Percentiles rank a stretch among this genome's conserved stretches.
phyloP scores from a whole-genome alignment of 1,140 invertebrate genomes.

The Drosophila parabipectinata region DNA sequence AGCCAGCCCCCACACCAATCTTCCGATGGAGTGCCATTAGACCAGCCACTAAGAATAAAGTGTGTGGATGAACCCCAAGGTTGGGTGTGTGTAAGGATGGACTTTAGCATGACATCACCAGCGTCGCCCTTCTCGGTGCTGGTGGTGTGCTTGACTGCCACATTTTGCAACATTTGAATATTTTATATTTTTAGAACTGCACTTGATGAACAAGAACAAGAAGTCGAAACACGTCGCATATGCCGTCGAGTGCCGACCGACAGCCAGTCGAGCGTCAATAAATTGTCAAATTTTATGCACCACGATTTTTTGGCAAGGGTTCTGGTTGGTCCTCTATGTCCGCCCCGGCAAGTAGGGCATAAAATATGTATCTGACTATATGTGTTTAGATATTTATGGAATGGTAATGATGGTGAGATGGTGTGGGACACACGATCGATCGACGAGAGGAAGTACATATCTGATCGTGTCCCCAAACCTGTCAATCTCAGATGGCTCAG shows the following conservation, averaged over 20 bases:
- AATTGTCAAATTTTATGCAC: conserved; percentile 83
- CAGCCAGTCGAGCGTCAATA: conserved; percentile 72
- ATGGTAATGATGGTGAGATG: neutral
- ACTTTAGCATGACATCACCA: conserved; percentile 35
- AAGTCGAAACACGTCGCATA: conserved; percentile 15
- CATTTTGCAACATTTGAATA: conserved; percentile 67
- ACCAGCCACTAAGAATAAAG: conserved; percentile 39
- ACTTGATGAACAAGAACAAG: conserved; percentile 34
- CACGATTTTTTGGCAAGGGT: conserved; percentile 68
- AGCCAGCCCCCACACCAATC: conserved; percentile 43
- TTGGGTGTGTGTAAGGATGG: conserved; percentile 36
- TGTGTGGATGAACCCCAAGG: conserved; percentile 41
- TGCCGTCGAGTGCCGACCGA: conserved; percentile 30
- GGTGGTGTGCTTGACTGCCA: conserved; percentile 27
- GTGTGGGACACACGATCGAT: neutral
- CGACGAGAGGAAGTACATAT: conserved; percentile 4
- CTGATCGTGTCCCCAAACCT: conserved; percentile 52
- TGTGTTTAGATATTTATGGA: conserved; percentile 22
- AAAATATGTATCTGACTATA: conserved; percentile 28
- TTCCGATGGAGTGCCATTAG: conserved; percentile 41
- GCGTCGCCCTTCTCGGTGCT: conserved; percentile 1
- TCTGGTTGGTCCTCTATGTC: conserved; percentile 17
- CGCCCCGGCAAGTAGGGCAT: conserved; percentile 42
- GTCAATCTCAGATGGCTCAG: conserved; percentile 68
- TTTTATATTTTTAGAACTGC: conserved; percentile 64